These are phyloP conservation scores for Dendrolimus pini DNA, from an alignment of 2,888 invertebrate genomes.

Conservation along the genomic window DNA sequence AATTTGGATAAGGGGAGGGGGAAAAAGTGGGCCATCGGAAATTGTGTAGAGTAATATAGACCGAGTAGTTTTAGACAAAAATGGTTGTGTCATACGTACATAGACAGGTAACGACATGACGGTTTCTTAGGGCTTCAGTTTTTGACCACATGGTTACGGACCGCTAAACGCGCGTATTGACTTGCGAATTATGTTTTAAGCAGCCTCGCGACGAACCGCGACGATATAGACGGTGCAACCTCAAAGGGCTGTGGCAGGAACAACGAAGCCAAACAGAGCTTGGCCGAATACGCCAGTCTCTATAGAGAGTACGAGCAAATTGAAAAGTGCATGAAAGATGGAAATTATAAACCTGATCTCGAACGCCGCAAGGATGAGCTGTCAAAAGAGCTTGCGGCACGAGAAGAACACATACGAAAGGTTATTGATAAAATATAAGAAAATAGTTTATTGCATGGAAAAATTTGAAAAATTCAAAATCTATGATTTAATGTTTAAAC, in stretches of 20 bases:
- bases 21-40: no score
- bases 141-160: no score
- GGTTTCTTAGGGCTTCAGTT: no score
- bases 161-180: no score
- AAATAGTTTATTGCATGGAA: neutral
- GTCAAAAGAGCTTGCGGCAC: slow-evolving; percentile 34
- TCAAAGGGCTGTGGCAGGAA: slow-evolving; percentile 42
- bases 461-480: neutral
- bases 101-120: no score
- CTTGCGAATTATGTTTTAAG: slow-evolving; percentile 23
- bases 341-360: slow-evolving; percentile 33
- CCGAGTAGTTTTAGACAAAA: no score
- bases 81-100: no score
- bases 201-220: slow-evolving; percentile 46
- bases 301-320: slow-evolving; percentile 53
- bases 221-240: slow-evolving; percentile 46
- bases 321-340: slow-evolving; percentile 35
- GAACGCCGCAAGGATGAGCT: slow-evolving; percentile 42
- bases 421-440: slow-evolving; percentile 20
- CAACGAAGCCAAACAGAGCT: slow-evolving; percentile 46
- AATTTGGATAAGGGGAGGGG: no score
- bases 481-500: slow-evolving; percentile 1
- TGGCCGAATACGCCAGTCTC: slow-evolving; percentile 50
- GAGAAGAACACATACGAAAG: slow-evolving; percentile 50
- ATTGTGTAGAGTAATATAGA: no score